A percentile compares a stretch with the other conserved stretches of the same genome.
These are phyloP conservation scores for Ernsta delagoae DNA, from an alignment of 2,888 invertebrate species.

Conservation along the genomic window DNA sequence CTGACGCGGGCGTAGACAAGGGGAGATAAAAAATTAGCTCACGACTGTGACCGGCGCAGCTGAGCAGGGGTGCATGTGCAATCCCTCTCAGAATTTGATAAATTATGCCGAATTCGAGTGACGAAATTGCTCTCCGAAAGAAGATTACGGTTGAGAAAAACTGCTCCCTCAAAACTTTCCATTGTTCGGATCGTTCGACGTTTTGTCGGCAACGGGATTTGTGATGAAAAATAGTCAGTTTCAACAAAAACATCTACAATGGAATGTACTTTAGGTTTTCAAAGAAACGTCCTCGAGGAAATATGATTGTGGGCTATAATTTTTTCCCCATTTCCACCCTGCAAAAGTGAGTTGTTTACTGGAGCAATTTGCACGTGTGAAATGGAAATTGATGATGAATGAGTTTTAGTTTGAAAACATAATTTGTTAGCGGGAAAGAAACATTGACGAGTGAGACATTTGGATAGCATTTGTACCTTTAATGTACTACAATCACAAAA, in stretches of 20 bases:
- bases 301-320: constrained; percentile 18
- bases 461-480: neutral
- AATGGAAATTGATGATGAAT: constrained; percentile 30
- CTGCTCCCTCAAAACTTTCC: constrained; percentile 29
- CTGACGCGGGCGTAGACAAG: constrained; percentile 55
- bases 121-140: constrained; percentile 65
- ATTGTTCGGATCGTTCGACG: constrained; percentile 36
- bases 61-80: constrained; percentile 75
- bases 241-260: constrained; percentile 20
- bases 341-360: constrained; percentile 18
- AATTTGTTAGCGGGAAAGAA: constrained; percentile 28
- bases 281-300: constrained; percentile 1
- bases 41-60: constrained; percentile 68
- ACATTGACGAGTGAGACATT: constrained; percentile 26
- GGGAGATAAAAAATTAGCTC: constrained; percentile 75
- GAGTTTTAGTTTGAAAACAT: constrained; percentile 32
- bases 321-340: constrained; percentile 19
- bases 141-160: constrained; percentile 53
- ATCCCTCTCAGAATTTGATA: constrained; percentile 71
- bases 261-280: constrained; percentile 10
- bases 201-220: constrained; percentile 26
- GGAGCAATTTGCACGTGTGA: constrained; percentile 18
- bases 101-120: constrained; percentile 74
- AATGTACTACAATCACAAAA: too few species aligned
- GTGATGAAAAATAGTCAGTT: constrained; percentile 27